phyloP scores from a whole-genome alignment of 2,888 invertebrate genomes.

The Pteria penguin region DNA sequence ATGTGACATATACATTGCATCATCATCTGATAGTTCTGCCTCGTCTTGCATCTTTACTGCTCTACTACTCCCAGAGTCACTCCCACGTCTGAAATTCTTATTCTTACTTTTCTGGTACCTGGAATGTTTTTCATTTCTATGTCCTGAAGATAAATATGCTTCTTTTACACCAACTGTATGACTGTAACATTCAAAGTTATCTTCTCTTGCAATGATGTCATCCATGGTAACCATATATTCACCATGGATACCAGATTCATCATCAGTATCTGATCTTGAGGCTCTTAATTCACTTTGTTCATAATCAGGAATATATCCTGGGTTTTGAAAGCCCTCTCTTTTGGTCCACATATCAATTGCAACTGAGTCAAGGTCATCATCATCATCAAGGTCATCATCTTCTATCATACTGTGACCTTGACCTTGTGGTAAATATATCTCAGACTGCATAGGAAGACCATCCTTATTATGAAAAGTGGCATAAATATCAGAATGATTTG shows the following conservation, averaged over 20 bases:
- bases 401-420: not conserved
- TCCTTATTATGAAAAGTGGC: not conserved
- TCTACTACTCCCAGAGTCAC: not conserved
- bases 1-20: not conserved
- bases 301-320: conserved; percentile 27
- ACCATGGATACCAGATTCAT: conserved; percentile 34
- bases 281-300: conserved; percentile 31
- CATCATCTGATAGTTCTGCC: not conserved
- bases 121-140: not conserved
- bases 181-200: not conserved
- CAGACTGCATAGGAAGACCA: conserved; percentile 47
- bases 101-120: not conserved
- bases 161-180: too few relatives aligned
- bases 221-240: conserved; percentile 38
- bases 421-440: conserved; percentile 55
- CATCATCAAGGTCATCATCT: not conserved
- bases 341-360: conserved; percentile 25
- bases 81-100: not conserved
- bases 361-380: conserved; percentile 16
- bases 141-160: too few relatives aligned
- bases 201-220: conserved; percentile 26
- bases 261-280: conserved; percentile 38
- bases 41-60: too few relatives aligned
- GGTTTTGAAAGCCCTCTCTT: conserved; percentile 16
- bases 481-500: conserved; percentile 2